Percentiles rank a stretch among this genome's conserved stretches.
These are phyloP conservation scores for Carduelis carduelis DNA, from an alignment of 2,797 vertebrate species.

Conservation along the genomic window DNA sequence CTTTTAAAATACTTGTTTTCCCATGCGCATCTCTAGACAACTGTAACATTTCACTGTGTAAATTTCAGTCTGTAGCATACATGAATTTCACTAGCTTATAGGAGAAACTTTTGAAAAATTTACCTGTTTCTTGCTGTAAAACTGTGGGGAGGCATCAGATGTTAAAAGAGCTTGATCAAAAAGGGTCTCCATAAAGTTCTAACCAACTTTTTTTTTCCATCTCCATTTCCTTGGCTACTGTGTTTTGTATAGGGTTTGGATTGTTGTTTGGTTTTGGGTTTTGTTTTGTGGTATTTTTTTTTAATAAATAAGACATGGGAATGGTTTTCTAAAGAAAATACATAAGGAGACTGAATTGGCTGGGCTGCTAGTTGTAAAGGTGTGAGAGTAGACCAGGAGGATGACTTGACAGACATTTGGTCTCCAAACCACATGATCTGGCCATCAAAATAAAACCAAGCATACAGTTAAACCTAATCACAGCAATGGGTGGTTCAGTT, in stretches of 20 bases:
- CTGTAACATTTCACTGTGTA: not conserved
- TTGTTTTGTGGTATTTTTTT: not conserved
- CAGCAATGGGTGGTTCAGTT: not conserved
- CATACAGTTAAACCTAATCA: not conserved
- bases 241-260: not conserved
- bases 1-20: conserved; percentile 4
- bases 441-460: not conserved
- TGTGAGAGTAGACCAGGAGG: not conserved
- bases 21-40: not conserved
- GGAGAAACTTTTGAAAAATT: not conserved
- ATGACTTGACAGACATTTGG: not conserved
- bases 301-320: not conserved
- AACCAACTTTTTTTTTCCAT: not conserved
- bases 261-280: not conserved
- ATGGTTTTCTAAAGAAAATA: not conserved
- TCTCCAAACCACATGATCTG: not conserved
- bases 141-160: not conserved
- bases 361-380: not conserved
- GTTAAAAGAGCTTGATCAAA: not conserved
- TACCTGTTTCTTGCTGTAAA: not conserved
- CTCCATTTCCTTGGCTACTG: not conserved
- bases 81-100: not conserved
- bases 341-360: not conserved
- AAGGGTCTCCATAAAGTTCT: not conserved
- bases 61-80: not conserved